These are phyloP conservation scores for Marisa cornuarietis DNA, from an alignment of 1,140 invertebrate genomes.

Conservation along the genomic window DNA sequence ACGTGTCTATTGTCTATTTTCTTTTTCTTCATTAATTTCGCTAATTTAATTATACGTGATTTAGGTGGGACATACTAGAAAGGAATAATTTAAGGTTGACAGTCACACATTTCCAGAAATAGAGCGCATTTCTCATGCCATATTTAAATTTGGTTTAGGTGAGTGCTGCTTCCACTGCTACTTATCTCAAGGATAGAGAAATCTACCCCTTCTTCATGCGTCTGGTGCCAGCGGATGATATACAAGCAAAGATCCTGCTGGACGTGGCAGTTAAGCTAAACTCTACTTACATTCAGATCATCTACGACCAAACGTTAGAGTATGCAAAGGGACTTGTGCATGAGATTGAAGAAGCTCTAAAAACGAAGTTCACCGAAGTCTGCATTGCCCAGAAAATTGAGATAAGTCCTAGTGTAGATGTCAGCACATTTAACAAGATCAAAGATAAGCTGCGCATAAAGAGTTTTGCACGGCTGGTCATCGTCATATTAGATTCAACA, in stretches of 20 bases:
- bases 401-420: neutral
- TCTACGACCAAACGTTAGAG: constrained; percentile 26
- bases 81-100: too few species aligned
- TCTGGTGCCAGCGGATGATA: constrained; percentile 83
- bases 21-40: too few species aligned
- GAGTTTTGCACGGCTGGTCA: constrained; percentile 19
- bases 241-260: constrained; percentile 78
- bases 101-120: too few species aligned
- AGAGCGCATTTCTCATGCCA: too few species aligned
- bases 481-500: constrained; percentile 22
- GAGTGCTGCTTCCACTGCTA: constrained; percentile 79
- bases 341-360: constrained; percentile 10
- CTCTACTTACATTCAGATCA: constrained; percentile 39
- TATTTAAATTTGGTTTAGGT: constrained; percentile 68
- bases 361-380: constrained; percentile 15
- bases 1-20: too few species aligned
- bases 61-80: too few species aligned
- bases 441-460: constrained; percentile 10
- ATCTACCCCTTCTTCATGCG: constrained; percentile 80
- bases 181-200: constrained; percentile 77
- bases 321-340: constrained; percentile 23
- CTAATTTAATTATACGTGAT: too few species aligned
- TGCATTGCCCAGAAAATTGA: constrained; percentile 41
- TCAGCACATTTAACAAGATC: constrained; percentile 12
- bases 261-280: constrained; percentile 28